phyloP scores from a whole-genome alignment of 2,113 vertebrate genomes.

The Charadrius vociferus region DNA sequence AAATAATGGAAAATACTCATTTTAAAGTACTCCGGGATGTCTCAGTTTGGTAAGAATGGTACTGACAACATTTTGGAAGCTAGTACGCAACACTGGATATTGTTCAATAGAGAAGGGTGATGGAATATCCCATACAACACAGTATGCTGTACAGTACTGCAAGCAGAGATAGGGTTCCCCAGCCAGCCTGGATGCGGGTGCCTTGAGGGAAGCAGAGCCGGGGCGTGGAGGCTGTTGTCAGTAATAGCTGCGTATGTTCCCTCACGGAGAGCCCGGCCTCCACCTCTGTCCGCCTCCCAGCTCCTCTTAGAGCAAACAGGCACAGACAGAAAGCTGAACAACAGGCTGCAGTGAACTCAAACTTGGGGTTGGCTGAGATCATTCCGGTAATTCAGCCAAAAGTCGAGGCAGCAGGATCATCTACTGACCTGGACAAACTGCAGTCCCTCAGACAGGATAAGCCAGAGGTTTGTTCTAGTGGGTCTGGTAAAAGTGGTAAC shows the following conservation, averaged over 20 bases:
- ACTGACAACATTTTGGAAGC: neutral
- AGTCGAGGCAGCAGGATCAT: neutral
- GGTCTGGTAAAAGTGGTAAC: neutral
- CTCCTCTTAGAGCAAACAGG: neutral
- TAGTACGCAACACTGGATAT: neutral
- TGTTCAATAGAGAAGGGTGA: neutral
- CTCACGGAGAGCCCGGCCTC: accelerated
- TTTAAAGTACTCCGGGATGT: neutral
- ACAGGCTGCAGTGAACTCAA: neutral
- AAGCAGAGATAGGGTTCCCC: neutral
- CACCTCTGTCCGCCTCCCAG: neutral
- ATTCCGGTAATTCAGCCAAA: neutral
- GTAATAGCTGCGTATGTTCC: neutral
- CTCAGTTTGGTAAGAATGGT: neutral
- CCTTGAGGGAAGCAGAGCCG: neutral
- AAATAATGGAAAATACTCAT: neutral
- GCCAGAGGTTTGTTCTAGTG: neutral
- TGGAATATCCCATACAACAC: neutral
- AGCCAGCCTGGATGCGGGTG: neutral
- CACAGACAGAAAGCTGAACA: neutral
- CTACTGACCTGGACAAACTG: neutral
- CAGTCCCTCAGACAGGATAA: neutral
- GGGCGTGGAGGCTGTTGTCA: neutral
- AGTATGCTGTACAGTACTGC: neutral
- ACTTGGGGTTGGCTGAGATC: neutral